Percentiles rank a stretch among this genome's conserved stretches.
Conservation (phyloP, 2,797 vertebrate genomes). For the Rhinella marina region DNA sequence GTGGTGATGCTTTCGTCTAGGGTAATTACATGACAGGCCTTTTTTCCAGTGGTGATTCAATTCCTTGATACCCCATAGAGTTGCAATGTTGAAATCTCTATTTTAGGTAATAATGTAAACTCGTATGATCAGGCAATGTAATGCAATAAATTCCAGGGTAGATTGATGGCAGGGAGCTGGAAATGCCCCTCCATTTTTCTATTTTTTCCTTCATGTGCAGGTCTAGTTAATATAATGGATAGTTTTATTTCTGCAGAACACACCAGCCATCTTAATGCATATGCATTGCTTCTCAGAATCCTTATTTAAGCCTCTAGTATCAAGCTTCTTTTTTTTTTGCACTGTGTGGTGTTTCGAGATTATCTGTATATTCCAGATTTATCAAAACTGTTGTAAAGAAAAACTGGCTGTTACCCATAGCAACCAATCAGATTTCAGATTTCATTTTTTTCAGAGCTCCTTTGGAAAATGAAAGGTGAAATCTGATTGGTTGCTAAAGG, state of each 20-base stretch:
- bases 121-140: neutral
- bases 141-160: conserved; percentile 6
- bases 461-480: no score
- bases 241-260: neutral
- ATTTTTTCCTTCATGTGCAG: conserved; percentile 5
- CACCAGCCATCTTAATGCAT: neutral
- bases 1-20: neutral
- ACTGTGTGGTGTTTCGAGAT: neutral
- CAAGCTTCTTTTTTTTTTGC: neutral
- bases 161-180: conserved; percentile 12
- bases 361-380: neutral
- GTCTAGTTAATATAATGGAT: neutral
- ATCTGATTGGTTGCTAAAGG: no score
- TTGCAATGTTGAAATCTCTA: neutral
- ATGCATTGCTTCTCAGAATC: neutral
- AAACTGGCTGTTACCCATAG: no score
- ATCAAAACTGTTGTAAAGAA: no score
- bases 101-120: conserved; percentile 15
- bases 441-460: no score
- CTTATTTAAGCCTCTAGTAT: neutral
- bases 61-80: neutral
- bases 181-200: neutral
- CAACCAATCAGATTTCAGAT: no score
- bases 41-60: neutral
- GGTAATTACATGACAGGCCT: neutral